These are phyloP conservation scores for Pocillopora verrucosa DNA, from an alignment of 64 coral and sea anemone species.

Conservation along the genomic window DNA sequence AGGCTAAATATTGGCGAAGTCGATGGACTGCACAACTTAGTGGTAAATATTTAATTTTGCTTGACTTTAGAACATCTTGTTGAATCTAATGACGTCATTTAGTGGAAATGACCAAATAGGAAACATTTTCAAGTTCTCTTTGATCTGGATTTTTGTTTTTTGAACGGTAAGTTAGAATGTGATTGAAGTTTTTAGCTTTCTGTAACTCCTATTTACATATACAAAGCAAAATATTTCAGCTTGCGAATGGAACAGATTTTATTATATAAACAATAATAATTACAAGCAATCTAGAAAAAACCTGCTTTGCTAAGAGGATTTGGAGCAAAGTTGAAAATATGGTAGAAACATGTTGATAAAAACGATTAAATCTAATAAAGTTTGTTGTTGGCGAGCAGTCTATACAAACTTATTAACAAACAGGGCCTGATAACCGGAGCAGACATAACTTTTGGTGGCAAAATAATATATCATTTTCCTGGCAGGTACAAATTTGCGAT, in stretches of 20 bases:
- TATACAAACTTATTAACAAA: neutral
- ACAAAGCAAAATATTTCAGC: neutral
- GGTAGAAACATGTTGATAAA: neutral
- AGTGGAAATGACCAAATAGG: constrained; percentile 41
- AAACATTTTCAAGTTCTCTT: neutral
- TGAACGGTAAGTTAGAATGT: constrained; percentile 9
- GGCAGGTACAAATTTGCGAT: constrained; percentile 38
- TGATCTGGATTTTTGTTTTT: constrained; percentile 5
- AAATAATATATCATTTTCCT: neutral
- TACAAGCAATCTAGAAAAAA: constrained; percentile 37
- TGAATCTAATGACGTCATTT: constrained; percentile 36
- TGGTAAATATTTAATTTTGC: constrained; percentile 43
- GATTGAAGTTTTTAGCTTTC: neutral
- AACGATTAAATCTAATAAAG: too few relatives aligned
- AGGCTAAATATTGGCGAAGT: neutral
- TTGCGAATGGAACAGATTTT: neutral
- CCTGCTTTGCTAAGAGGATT: neutral
- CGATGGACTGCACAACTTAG: neutral
- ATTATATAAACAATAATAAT: constrained; percentile 39
- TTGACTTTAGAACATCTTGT: neutral
- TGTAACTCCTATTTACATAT: neutral
- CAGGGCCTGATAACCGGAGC: too few relatives aligned
- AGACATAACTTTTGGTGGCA: constrained; percentile 5
- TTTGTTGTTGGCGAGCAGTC: neutral
- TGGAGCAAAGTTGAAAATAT: neutral